These are phyloP conservation scores for Anisognathus igniventris DNA, from an alignment of 2,797 vertebrate species.

Conservation along the genomic window DNA sequence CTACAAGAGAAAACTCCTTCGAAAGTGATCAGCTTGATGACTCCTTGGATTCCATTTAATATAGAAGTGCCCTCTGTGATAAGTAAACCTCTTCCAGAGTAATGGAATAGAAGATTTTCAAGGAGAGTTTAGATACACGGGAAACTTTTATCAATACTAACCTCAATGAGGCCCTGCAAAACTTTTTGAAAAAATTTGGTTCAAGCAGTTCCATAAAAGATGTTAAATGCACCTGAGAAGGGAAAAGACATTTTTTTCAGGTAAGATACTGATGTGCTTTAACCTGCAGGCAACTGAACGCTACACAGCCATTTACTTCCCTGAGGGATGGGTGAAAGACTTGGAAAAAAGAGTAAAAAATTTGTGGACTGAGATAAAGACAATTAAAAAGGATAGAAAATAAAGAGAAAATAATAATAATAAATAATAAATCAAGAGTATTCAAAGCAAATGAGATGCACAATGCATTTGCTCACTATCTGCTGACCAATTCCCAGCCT, in stretches of 20 bases:
- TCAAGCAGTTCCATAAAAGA: not conserved
- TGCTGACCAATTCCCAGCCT: not conserved
- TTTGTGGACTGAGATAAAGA: not conserved
- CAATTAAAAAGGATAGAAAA: not conserved
- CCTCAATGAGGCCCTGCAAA: not conserved
- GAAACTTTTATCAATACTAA: not conserved
- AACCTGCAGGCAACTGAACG: not conserved
- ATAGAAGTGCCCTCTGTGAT: no score
- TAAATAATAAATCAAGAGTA: not conserved
- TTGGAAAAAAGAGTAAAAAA: not conserved
- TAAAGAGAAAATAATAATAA: not conserved
- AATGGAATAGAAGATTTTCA: not conserved
- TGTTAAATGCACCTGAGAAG: not conserved
- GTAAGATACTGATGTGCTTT: not conserved
- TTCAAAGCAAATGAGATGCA: not conserved
- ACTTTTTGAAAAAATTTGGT: not conserved
- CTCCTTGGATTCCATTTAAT: not conserved
- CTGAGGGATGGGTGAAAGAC: not conserved
- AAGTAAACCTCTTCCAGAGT: not conserved
- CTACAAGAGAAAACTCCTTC: not conserved
- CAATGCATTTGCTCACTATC: not conserved
- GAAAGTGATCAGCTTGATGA: not conserved
- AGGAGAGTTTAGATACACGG: not conserved
- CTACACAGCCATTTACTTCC: not conserved
- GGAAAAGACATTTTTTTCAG: not conserved